phyloP scores from a whole-genome alignment of 1,140 invertebrate species.

The Magallana gigas region DNA sequence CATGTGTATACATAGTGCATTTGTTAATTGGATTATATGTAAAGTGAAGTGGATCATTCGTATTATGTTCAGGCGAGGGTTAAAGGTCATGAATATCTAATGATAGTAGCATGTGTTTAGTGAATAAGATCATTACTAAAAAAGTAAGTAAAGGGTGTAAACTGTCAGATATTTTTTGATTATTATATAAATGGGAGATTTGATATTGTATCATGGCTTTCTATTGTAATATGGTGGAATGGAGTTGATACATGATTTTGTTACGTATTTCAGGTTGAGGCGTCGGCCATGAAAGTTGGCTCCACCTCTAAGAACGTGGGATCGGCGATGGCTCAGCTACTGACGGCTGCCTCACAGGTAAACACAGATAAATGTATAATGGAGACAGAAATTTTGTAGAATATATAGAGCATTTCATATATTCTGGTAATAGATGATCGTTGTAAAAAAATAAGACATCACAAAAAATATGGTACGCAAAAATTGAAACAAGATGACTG shows the following conservation, averaged over 20 bases:
- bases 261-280: constrained; percentile 83
- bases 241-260: too few relatives aligned
- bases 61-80: neutral
- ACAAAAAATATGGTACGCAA: neutral
- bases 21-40: too few relatives aligned
- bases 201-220: neutral
- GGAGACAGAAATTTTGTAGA: too few relatives aligned
- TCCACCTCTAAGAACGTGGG: constrained; percentile 85
- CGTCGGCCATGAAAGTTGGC: constrained; percentile 86
- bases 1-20: neutral
- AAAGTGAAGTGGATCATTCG: too few relatives aligned
- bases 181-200: too few relatives aligned
- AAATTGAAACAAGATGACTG: too few relatives aligned
- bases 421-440: neutral
- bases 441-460: too few relatives aligned
- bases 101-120: too few relatives aligned
- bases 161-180: too few relatives aligned
- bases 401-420: neutral
- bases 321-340: constrained; percentile 87
- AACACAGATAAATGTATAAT: neutral
- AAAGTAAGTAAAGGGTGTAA: too few relatives aligned
- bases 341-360: constrained; percentile 90
- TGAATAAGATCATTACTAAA: neutral
- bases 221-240: neutral
- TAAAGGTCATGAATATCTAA: neutral